Percentiles rank a stretch among this genome's conserved stretches.
Conservation (phyloP, 2,888 invertebrate genomes). For the Keiferia lycopersicella region DNA sequence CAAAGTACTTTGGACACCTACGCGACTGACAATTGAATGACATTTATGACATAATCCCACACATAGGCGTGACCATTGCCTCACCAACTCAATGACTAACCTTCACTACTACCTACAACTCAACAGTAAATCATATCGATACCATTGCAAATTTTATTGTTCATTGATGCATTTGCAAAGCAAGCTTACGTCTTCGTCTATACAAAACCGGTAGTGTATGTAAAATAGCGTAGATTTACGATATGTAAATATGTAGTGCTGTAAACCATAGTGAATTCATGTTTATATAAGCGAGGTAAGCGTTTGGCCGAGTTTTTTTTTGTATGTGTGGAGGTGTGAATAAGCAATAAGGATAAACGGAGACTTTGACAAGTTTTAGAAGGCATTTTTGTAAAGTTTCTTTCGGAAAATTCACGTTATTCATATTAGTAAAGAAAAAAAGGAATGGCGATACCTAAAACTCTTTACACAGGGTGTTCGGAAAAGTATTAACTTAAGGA, state of each 20-base stretch:
- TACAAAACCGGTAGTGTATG: not conserved
- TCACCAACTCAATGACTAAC: conserved; percentile 6
- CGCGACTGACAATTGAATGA: not conserved
- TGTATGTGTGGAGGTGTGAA: conserved; percentile 22
- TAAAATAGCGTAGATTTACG: not conserved
- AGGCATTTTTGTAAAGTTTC: not conserved
- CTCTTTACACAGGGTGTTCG: too few relatives aligned
- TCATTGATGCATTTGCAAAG: not conserved
- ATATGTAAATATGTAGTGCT: not conserved
- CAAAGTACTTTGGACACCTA: not conserved
- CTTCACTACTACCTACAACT: conserved; percentile 11
- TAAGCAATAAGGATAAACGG: conserved; percentile 11
- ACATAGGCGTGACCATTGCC: conserved; percentile 14
- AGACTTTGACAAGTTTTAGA: not conserved
- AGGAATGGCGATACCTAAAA: too few relatives aligned
- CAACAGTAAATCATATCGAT: not conserved
- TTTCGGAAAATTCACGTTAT: too few relatives aligned
- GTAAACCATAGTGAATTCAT: not conserved
- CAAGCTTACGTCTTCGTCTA: not conserved
- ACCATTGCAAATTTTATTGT: not conserved
- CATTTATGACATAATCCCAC: conserved; percentile 12
- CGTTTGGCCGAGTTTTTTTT: not conserved
- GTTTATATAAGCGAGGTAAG: conserved; percentile 12
- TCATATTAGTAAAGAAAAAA: too few relatives aligned
- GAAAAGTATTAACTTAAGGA: too few relatives aligned